Evolutionary conservation across 2,113 vertebrate genomes (phyloP), one percentile per base, ranked within the genome.

Genomic region (Grallaria varia): DNA sequence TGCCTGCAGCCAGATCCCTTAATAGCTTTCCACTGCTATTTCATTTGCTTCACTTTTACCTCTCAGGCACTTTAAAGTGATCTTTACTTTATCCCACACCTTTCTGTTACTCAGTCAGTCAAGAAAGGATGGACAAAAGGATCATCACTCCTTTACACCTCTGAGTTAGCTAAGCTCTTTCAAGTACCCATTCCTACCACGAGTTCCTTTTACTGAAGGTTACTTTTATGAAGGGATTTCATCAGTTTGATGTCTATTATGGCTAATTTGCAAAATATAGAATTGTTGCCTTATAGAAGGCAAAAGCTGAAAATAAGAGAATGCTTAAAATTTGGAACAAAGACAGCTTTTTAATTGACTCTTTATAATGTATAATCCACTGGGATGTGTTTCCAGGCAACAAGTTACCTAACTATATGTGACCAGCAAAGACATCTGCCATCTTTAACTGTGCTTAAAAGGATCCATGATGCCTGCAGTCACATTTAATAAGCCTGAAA

Each of bases 341-440:
- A 82, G 73, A 45, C 73, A 68, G 74, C 44, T 89, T 75, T 95
- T 89, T 84, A 91, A 94, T 89, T 84, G 94, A 82, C 62, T 93
- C 69, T 72, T 84, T 81, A 49, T 42, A 89, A 33, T 49, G 56
- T 49, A 68, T 94, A 79, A 87, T 84, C 77, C 53, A 72, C 20
- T 1, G 49, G 58, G 56, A 89, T 45, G 44, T 95, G 91, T 95
- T 96, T 96, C 94, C 94, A 95, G 93, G 89, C 94, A 95, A 94
- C 73, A 95, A 90, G 86, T 87, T 93, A 52, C 76, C 76, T 92
- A 90, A 90, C 79, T 93, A 50, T 62, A 94, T 89, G 83, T 72
- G 86, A 91, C 89, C 86, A 95, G 68, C 45, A 94, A 94, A 87
- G 90, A 90, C 44, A 88, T 60, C 62, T 94, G 31, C 62, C 49